phyloP scores from a whole-genome alignment of 1,140 invertebrate genomes.

The Heliothis subflexa region DNA sequence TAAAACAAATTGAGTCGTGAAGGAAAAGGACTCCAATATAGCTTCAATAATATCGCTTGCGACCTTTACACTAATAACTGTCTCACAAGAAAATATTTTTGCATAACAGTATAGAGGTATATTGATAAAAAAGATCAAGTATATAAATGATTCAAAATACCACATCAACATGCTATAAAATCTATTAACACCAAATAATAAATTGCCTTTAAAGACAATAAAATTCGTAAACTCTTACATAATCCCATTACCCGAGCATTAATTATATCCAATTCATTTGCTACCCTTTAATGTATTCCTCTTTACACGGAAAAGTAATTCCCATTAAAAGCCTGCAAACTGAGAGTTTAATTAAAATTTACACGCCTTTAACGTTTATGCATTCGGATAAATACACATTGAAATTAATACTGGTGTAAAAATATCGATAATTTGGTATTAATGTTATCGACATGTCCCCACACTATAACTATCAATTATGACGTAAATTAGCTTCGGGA shows the following conservation, averaged over 20 bases:
- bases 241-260: constrained; percentile 1
- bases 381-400: not conserved
- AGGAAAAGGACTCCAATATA: no score
- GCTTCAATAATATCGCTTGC: no score
- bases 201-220: constrained; percentile 19
- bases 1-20: no score
- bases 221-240: constrained; percentile 17
- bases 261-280: constrained; percentile 34
- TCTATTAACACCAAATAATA: constrained; percentile 4
- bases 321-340: constrained; percentile 16
- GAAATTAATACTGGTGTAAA: not conserved
- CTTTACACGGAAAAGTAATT: constrained; percentile 29
- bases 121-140: no score
- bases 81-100: no score
- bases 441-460: not conserved
- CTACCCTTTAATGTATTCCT: constrained; percentile 33
- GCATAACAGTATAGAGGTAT: no score
- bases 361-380: constrained; percentile 8
- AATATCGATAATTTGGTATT: constrained; percentile 8
- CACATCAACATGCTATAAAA: not conserved
- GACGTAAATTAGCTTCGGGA: constrained; percentile 22
- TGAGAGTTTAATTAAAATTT: constrained; percentile 22
- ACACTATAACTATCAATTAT: constrained; percentile 17
- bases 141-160: not conserved
- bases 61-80: no score